Conservation (phyloP, 2,888 invertebrate genomes). For the Flexamia atlantica region DNA sequence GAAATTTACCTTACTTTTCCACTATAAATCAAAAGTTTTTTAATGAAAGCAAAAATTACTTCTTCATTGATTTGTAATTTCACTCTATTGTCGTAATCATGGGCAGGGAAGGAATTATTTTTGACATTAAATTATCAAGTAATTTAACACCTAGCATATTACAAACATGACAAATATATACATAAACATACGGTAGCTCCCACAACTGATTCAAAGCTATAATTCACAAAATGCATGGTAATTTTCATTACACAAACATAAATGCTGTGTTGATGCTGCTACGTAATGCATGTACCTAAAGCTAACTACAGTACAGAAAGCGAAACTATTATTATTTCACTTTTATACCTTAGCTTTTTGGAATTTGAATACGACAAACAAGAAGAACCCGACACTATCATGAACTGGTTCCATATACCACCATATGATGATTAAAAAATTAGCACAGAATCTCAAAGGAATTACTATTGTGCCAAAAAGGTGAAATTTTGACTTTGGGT, state of each 20-base stretch:
- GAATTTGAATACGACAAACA: neutral
- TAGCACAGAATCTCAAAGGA: too few relatives aligned
- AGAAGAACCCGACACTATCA: too few relatives aligned
- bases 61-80: too few relatives aligned
- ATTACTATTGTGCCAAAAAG: too few relatives aligned
- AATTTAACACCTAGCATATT: neutral
- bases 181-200: neutral
- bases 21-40: too few relatives aligned
- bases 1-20: too few relatives aligned
- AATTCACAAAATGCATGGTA: neutral
- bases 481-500: too few relatives aligned
- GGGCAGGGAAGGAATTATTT: too few relatives aligned
- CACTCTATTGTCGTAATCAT: too few relatives aligned
- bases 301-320: slow-evolving; percentile 19
- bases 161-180: neutral
- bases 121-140: neutral
- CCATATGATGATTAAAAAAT: too few relatives aligned
- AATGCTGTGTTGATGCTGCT: slow-evolving; percentile 6
- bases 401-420: too few relatives aligned
- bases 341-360: slow-evolving; percentile 1
- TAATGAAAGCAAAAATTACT: too few relatives aligned
- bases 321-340: neutral
- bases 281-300: neutral
- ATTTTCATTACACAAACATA: neutral
- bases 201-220: neutral